phyloP scores from a whole-genome alignment of 53 echinoderm and acorn worm genomes.

The Zoroaster sp. region DNA sequence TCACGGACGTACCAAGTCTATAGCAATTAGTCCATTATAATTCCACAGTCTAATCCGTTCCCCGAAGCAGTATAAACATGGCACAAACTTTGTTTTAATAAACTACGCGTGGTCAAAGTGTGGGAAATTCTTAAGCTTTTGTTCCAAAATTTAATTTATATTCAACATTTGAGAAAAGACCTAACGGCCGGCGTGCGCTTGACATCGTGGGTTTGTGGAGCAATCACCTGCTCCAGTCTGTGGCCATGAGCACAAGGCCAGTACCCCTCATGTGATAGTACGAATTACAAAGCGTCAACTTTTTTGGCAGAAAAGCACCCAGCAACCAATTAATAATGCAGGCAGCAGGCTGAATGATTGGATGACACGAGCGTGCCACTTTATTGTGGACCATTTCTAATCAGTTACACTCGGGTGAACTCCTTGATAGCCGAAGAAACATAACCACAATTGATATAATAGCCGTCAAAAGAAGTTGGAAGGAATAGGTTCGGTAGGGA shows the following conservation, averaged over 20 bases:
- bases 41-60: no score
- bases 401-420: constrained; percentile 32
- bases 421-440: constrained; percentile 30
- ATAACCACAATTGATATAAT: constrained; percentile 27
- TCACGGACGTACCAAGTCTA: no score
- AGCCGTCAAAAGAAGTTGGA: not conserved
- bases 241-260: constrained; percentile 8
- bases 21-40: no score
- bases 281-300: not conserved
- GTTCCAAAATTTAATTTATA: constrained; percentile 19
- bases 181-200: not conserved
- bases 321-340: constrained; percentile 31
- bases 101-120: constrained; percentile 9
- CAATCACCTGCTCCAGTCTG: constrained; percentile 26
- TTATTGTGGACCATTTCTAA: constrained; percentile 19
- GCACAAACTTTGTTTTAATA: not conserved
- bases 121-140: constrained; percentile 30
- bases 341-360: not conserved
- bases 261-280: not conserved
- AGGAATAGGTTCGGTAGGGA: not conserved
- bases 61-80: not conserved
- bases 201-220: not conserved
- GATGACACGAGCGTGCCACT: constrained; percentile 37
- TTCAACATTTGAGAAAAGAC: not conserved
- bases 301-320: not conserved